Percentiles rank a stretch among this genome's conserved stretches.
Evolutionary conservation across 2,797 vertebrate genomes (phyloP).

Genomic region (Hippoglossus hippoglossus): DNA sequence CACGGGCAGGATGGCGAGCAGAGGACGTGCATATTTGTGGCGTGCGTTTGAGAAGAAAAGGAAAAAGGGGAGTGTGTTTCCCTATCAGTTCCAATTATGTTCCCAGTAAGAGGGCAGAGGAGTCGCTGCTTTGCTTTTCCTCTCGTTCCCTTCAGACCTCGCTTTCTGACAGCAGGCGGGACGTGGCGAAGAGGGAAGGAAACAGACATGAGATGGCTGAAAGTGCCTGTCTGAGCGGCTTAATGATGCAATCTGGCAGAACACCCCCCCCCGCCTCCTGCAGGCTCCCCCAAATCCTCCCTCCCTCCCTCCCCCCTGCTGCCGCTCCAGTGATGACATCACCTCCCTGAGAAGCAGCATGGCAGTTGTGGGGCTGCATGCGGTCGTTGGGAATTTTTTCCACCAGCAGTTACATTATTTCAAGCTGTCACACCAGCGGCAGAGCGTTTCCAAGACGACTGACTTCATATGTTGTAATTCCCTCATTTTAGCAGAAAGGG

Average conservation of each 20-base stretch:
- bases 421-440: slow-evolving; percentile 25
- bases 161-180: no score
- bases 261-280: neutral
- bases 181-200: no score
- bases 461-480: slow-evolving; percentile 5
- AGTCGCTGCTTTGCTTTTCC: no score
- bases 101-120: neutral
- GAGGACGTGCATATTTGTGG: slow-evolving; percentile 36
- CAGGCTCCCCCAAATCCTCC: no score
- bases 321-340: slow-evolving; percentile 66
- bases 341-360: slow-evolving; percentile 57
- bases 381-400: slow-evolving; percentile 11
- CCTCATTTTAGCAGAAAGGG: neutral
- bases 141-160: neutral
- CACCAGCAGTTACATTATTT: slow-evolving; percentile 34
- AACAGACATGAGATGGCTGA: slow-evolving; percentile 9
- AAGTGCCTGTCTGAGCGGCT: slow-evolving; percentile 52
- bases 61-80: slow-evolving; percentile 2
- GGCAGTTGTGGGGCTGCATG: slow-evolving; percentile 34
- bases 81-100: slow-evolving; percentile 37
- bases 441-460: neutral
- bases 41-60: slow-evolving; percentile 15
- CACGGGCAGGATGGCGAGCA: no score
- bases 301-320: neutral
- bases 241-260: slow-evolving; percentile 75